Conservation (phyloP, 1,140 invertebrate genomes). For the Kradibia gibbosae region DNA sequence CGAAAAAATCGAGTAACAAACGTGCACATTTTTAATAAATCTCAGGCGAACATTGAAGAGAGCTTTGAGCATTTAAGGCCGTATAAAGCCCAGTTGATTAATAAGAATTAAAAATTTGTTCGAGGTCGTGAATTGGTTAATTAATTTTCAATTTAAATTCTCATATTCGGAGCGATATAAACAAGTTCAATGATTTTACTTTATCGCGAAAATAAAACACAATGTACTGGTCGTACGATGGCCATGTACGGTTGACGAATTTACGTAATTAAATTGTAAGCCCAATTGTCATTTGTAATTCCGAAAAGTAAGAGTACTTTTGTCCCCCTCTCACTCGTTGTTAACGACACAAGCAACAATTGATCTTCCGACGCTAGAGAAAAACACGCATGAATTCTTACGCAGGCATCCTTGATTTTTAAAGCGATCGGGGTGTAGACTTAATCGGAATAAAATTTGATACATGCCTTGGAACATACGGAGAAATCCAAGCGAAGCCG, state of each 20-base stretch:
- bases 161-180: not conserved
- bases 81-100: too few relatives aligned
- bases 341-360: not conserved
- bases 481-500: not conserved
- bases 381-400: too few relatives aligned
- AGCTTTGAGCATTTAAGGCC: too few relatives aligned
- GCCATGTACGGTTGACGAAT: not conserved
- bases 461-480: not conserved
- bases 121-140: not conserved
- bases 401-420: too few relatives aligned
- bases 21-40: too few relatives aligned
- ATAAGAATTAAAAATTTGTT: not conserved
- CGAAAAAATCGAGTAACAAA: too few relatives aligned
- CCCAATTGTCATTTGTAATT: too few relatives aligned
- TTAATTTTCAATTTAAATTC: conserved; percentile 10
- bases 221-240: not conserved
- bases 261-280: conserved; percentile 9
- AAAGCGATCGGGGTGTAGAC: too few relatives aligned
- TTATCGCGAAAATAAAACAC: conserved; percentile 9
- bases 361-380: not conserved
- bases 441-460: conserved; percentile 4
- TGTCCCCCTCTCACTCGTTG: too few relatives aligned
- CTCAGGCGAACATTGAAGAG: too few relatives aligned
- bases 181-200: conserved; percentile 2
- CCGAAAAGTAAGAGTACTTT: too few relatives aligned